A percentile compares a stretch with the other conserved stretches of the same genome.
phyloP scores from a whole-genome alignment of 2,888 invertebrate species.

The Pemphredon lugubris region DNA sequence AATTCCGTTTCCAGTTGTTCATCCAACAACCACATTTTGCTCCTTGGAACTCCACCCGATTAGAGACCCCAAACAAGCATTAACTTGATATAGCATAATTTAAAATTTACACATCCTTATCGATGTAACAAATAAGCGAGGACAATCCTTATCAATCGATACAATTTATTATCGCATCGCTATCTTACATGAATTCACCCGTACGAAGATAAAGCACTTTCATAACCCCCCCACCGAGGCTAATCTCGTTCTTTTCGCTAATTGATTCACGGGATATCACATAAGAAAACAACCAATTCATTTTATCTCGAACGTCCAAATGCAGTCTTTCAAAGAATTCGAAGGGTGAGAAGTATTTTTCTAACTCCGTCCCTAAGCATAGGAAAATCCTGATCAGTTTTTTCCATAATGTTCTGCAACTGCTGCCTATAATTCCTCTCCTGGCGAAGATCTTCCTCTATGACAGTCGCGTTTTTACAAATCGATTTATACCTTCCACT shows the following conservation, averaged over 20 bases:
- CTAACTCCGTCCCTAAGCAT: constrained; percentile 71
- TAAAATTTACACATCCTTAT: too few species aligned
- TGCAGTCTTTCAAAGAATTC: constrained; percentile 55
- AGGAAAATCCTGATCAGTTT: constrained; percentile 85
- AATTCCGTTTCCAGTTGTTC: too few species aligned
- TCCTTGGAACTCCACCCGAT: too few species aligned
- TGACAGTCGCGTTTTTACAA: constrained; percentile 80
- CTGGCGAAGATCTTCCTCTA: constrained; percentile 84
- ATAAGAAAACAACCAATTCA: neutral
- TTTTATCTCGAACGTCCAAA: constrained; percentile 13
- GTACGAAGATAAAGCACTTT: too few species aligned
- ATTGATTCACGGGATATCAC: neutral
- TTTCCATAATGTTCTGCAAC: constrained; percentile 83
- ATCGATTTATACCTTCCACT: constrained; percentile 78
- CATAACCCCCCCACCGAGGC: too few species aligned
- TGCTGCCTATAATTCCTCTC: constrained; percentile 84
- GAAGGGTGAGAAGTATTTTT: constrained; percentile 74
- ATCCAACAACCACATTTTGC: too few species aligned
- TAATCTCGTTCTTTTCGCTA: too few species aligned
- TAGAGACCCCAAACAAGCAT: too few species aligned
- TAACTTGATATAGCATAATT: too few species aligned
- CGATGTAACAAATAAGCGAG: too few species aligned
- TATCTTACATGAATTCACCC: too few species aligned
- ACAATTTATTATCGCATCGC: neutral
- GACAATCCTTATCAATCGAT: too few species aligned